Conservation (phyloP, 2,797 vertebrate genomes). For the Oreonectes daqikongensis region DNA sequence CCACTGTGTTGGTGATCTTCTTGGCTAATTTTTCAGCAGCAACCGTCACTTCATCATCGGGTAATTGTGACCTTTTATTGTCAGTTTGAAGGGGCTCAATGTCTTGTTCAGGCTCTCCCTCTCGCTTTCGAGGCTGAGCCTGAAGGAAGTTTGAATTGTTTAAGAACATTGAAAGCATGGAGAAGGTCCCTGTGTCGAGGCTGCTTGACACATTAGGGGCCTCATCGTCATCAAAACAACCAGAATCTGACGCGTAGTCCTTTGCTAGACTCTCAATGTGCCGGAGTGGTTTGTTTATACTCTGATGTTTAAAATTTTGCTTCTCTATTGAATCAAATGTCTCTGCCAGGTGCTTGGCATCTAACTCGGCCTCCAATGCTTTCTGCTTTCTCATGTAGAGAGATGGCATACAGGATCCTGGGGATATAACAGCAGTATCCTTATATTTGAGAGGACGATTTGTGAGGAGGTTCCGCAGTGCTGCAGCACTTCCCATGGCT, state of each 20-base stretch:
- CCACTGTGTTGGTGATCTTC: constrained; percentile 91
- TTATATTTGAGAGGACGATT: constrained; percentile 94
- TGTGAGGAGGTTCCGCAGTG: constrained; percentile 92
- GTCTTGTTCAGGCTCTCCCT: constrained; percentile 83
- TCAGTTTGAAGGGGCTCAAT: constrained; percentile 63
- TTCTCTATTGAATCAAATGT: constrained; percentile 92
- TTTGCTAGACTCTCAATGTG: constrained; percentile 93
- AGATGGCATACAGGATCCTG: constrained; percentile 92
- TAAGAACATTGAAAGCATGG: constrained; percentile 92
- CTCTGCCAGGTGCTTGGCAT: constrained; percentile 90
- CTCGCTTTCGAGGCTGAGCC: constrained; percentile 82
- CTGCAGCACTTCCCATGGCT: constrained; percentile 97
- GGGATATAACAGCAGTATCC: constrained; percentile 86
- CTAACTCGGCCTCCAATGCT: constrained; percentile 93
- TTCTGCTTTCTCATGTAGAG: constrained; percentile 97
- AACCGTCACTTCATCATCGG: constrained; percentile 80
- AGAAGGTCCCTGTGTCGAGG: constrained; percentile 86
- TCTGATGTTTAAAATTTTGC: constrained; percentile 83
- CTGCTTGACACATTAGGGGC: constrained; percentile 87
- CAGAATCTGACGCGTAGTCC: constrained; percentile 96
- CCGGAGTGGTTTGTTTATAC: constrained; percentile 83
- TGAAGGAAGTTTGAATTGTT: constrained; percentile 89
- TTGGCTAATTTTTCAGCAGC: constrained; percentile 88
- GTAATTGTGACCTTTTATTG: constrained; percentile 70
- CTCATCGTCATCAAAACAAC: constrained; percentile 96